Base-by-base conservation (phyloP, 2,888 invertebrate species). In the Scaptodrosophila latifasciaeformis region DNA sequence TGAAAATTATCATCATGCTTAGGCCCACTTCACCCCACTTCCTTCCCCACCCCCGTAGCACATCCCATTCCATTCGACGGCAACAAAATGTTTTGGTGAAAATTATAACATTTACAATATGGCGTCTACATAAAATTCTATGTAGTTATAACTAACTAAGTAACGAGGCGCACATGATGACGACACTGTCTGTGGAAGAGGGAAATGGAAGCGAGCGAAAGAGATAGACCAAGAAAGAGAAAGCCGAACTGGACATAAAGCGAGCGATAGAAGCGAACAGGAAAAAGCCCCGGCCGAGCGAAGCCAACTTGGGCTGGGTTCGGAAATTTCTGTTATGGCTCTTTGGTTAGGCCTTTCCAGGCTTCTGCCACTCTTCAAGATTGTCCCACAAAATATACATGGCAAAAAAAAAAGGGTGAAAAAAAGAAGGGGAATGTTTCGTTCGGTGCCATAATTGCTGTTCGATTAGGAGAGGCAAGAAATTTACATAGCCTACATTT, bases 21-120 rank as follows among this genome's bases (percentile, higher is more conserved):
- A 45, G 49, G 42, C 31, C 24, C 4, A 19, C n/a, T 37, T 47
- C 42, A 35, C 43, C 12, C 54, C 39, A 46, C 2, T 4, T 39
- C 42, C 18, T 19, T 17, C n/a, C 12, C n/a, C 17, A 12, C 9
- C 7, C 17, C 54, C 44, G 45, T 17, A 52, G 50, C 34, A 7
- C 43, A 24, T 39, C 29, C 45, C n/a, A 31, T 47, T 4, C 30
- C 45, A 31, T 44, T 24, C 31, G 34, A 34, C 10, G 68, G 51
- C 54, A 2, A 39, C 59, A 74, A 77, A 77, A 68, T 74, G 70
- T 37, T 17, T 65, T 70, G 62, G 63, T 74, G 75, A 68, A 75
- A 75, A 77, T 75, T 75, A 75, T 77, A 74, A 77, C 75, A 75
- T 75, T 75, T 69, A 64, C 78, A 75, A 75, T 77, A 77, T 75